Evolutionary conservation across 2,797 vertebrate species (phyloP).

Genomic region (Falco columbarius): DNA sequence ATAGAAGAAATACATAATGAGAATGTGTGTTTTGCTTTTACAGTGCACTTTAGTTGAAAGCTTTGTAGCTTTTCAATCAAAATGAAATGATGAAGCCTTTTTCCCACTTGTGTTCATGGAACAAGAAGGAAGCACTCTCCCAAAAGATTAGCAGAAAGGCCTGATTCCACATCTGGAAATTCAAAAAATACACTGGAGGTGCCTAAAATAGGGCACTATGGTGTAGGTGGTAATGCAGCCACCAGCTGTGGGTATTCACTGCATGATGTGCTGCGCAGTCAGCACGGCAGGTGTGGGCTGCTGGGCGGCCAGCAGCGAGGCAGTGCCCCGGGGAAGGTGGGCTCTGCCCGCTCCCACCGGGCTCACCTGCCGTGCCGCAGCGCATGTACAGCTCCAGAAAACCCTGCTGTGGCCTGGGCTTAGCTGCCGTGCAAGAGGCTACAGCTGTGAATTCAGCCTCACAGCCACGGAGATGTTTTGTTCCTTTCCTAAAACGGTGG

Average conservation of each 20-base stretch:
- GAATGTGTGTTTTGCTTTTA: not conserved
- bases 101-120: not conserved
- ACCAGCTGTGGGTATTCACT: accelerated
- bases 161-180: not conserved
- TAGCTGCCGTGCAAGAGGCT: not conserved
- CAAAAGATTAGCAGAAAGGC: not conserved
- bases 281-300: accelerated
- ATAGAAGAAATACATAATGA: not conserved
- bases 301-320: not conserved
- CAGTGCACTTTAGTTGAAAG: not conserved
- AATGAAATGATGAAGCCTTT: not conserved
- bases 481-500: not conserved
- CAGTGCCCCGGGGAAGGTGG: too few species aligned
- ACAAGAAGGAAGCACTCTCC: not conserved
- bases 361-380: not conserved
- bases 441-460: not conserved
- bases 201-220: not conserved
- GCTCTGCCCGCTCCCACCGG: not conserved
- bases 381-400: not conserved
- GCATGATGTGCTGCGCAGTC: accelerated
- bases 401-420: not conserved
- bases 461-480: not conserved
- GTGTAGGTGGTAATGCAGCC: accelerated
- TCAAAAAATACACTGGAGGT: not conserved
- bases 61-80: not conserved